Evolutionary conservation across 2,888 invertebrate genomes (phyloP).

Genomic region (Elaeidobius kamerunicus): DNA sequence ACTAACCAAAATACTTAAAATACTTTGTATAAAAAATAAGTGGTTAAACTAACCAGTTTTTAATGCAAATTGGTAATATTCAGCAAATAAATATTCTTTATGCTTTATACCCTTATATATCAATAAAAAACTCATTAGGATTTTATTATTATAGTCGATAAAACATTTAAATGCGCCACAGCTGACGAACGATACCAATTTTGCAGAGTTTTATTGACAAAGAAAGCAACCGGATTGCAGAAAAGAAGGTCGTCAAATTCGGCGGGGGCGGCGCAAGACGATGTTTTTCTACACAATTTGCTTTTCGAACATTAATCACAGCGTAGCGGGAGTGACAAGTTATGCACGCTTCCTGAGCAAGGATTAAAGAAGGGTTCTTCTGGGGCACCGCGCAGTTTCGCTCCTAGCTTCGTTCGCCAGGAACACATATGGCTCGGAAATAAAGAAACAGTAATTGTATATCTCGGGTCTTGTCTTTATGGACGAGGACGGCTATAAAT

Average conservation of each 20-base stretch:
- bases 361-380: slow-evolving; percentile 39
- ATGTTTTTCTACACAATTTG: slow-evolving; percentile 44
- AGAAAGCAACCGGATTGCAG: slow-evolving; percentile 23
- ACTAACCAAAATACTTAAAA: no score
- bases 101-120: slow-evolving; percentile 11
- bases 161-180: slow-evolving; percentile 27
- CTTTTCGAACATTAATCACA: slow-evolving; percentile 46
- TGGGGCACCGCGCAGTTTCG: slow-evolving; percentile 26
- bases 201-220: slow-evolving; percentile 30
- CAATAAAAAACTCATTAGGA: slow-evolving; percentile 26
- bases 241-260: slow-evolving; percentile 26
- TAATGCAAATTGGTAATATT: no score
- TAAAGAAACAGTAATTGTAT: slow-evolving; percentile 44
- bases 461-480: slow-evolving; percentile 43
- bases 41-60: no score
- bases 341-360: slow-evolving; percentile 41
- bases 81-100: no score
- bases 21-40: no score
- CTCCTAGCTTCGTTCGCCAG: slow-evolving; percentile 22
- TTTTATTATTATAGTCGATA: slow-evolving; percentile 28
- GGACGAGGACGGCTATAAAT: slow-evolving; percentile 47
- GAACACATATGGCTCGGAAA: slow-evolving; percentile 31
- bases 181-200: slow-evolving; percentile 29
- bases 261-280: slow-evolving; percentile 27
- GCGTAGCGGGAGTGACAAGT: slow-evolving; percentile 38